Conservation (phyloP, 2,113 vertebrate species). For the Hypanus sabinus region DNA sequence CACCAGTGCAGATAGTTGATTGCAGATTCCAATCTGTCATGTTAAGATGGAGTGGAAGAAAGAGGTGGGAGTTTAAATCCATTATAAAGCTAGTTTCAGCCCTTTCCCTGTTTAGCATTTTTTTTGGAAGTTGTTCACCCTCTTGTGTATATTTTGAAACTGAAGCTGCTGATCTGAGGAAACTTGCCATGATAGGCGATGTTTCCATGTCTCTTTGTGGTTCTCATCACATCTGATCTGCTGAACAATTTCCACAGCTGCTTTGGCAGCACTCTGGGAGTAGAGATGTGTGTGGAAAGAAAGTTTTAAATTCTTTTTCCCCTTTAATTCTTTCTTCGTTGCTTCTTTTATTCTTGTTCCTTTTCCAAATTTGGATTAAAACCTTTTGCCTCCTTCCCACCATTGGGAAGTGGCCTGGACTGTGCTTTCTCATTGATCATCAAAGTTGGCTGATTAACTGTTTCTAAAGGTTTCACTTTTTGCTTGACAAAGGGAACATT, state of each 20-base stretch:
- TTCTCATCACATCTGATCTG: conserved; percentile 32
- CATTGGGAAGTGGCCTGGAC: background rate
- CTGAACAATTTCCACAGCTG: conserved; percentile 25
- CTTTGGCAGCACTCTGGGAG: background rate
- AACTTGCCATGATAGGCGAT: background rate
- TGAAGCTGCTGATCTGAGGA: background rate
- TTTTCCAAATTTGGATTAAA: conserved; percentile 11
- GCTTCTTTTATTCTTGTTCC: background rate
- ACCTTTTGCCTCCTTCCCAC: background rate
- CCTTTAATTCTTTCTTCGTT: background rate
- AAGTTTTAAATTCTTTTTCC: background rate
- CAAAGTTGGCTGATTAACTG: background rate
- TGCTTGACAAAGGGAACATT: background rate
- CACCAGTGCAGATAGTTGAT: background rate
- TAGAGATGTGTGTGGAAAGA: background rate
- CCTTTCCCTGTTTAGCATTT: background rate
- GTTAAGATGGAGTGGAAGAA: background rate
- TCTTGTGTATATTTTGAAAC: conserved; percentile 4
- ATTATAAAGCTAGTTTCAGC: background rate
- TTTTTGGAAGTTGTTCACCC: background rate
- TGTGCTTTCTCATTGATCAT: background rate
- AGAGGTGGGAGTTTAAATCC: background rate
- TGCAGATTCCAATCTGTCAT: background rate
- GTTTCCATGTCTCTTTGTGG: conserved; percentile 34
- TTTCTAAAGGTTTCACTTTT: background rate